phyloP scores from a whole-genome alignment of 1,140 invertebrate genomes.

The Holotrichia oblita region DNA sequence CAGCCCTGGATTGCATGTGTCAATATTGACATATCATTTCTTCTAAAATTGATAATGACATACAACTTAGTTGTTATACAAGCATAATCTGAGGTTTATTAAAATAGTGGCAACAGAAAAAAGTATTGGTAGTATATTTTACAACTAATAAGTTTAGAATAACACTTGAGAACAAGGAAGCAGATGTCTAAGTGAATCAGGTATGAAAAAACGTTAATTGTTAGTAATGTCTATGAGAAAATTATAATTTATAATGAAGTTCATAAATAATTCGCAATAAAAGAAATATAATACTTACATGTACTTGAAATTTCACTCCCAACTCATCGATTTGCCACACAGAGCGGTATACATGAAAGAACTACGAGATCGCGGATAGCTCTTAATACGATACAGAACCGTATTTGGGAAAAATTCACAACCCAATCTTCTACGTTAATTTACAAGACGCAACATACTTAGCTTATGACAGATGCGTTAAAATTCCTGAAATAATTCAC shows the following conservation, averaged over 20 bases:
- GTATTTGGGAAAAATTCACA: background rate
- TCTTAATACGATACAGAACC: background rate
- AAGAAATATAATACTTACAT: background rate
- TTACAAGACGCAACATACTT: too few relatives aligned
- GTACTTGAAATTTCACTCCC: slow-evolving; percentile 4
- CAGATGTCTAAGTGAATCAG: background rate
- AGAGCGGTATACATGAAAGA: background rate
- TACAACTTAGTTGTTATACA: background rate
- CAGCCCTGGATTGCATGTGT: background rate
- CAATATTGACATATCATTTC: background rate
- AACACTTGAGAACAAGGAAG: background rate
- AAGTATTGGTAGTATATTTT: background rate
- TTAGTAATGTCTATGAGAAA: background rate
- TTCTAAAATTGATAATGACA: background rate
- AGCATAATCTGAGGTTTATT: background rate
- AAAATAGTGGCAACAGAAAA: background rate
- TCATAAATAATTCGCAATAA: background rate
- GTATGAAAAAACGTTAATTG: background rate
- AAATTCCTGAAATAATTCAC: too few relatives aligned
- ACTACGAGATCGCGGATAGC: slow-evolving; percentile 19
- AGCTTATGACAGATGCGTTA: too few relatives aligned
- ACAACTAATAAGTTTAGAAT: background rate
- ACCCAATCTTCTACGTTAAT: background rate
- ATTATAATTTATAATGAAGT: background rate
- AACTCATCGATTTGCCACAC: background rate